These are phyloP conservation scores for Neotragus moschatus DNA, from an alignment of 2,113 vertebrate species.

Conservation along the genomic window DNA sequence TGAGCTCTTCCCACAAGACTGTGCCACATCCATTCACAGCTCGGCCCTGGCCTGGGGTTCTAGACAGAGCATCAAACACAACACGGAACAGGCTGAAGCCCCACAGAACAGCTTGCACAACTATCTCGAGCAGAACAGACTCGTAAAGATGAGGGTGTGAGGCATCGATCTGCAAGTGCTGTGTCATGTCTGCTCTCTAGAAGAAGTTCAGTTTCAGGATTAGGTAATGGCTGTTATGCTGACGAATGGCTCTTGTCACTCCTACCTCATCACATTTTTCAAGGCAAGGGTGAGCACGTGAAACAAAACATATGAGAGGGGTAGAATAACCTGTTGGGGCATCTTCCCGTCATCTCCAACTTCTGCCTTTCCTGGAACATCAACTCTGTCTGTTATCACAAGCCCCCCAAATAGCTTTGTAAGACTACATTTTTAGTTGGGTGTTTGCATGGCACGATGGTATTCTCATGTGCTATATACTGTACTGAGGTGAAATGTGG, in stretches of 20 bases:
- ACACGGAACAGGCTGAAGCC: not conserved
- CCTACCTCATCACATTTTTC: constrained; percentile 11
- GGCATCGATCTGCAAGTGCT: not conserved
- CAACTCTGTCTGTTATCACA: not conserved
- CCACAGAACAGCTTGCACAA: not conserved
- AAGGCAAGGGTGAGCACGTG: not conserved
- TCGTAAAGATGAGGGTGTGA: not conserved
- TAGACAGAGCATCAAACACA: not conserved
- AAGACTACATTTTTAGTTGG: not conserved
- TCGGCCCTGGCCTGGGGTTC: not conserved
- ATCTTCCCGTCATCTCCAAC: not conserved
- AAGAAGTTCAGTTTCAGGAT: constrained; percentile 37
- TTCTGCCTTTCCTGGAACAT: not conserved
- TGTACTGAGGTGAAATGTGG: constrained; percentile 4
- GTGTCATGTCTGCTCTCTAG: constrained; percentile 23
- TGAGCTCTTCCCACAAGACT: not conserved
- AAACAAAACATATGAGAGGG: not conserved
- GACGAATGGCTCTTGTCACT: constrained; percentile 24
- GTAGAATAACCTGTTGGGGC: not conserved
- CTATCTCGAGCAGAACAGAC: not conserved
- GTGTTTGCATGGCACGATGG: not conserved
- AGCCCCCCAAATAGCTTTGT: not conserved
- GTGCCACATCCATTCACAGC: not conserved
- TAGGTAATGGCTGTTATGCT: not conserved
- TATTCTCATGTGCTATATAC: not conserved